A percentile compares a stretch with the other conserved stretches of the same genome.
phyloP scores from a whole-genome alignment of 2,113 vertebrate species.

The Nanorana parkeri region DNA sequence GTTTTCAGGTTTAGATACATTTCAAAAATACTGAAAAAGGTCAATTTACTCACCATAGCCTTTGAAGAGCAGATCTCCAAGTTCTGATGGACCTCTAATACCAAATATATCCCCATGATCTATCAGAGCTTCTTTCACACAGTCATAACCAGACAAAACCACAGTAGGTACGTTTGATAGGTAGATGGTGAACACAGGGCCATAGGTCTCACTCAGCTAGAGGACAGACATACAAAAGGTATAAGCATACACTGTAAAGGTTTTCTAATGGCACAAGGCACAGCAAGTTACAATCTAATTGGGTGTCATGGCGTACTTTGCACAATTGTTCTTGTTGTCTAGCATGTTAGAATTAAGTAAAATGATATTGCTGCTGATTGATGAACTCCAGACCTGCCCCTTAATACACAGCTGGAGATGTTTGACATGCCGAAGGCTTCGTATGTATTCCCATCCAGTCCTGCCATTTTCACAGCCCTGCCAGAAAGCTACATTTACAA shows the following conservation, averaged over 20 bases:
- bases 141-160: conserved; percentile 60
- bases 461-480: too few relatives aligned
- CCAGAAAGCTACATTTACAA: too few relatives aligned
- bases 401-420: too few relatives aligned
- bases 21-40: neutral
- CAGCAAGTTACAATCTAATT: neutral
- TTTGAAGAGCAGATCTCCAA: neutral
- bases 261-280: neutral
- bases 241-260: neutral
- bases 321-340: too few relatives aligned
- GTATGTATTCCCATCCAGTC: too few relatives aligned
- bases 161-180: conserved; percentile 58
- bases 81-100: conserved; percentile 19
- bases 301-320: too few relatives aligned
- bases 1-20: too few relatives aligned
- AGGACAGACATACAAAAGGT: neutral
- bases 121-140: conserved; percentile 64
- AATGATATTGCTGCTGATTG: too few relatives aligned
- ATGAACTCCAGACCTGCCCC: too few relatives aligned
- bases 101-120: conserved; percentile 61
- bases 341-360: too few relatives aligned
- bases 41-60: conserved; percentile 59
- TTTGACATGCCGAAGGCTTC: too few relatives aligned
- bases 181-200: conserved; percentile 65
- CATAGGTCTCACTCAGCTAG: conserved; percentile 62